A percentile compares a stretch with the other conserved stretches of the same genome.
Conservation (phyloP, 2,113 vertebrate genomes). For the Pagrus major region DNA sequence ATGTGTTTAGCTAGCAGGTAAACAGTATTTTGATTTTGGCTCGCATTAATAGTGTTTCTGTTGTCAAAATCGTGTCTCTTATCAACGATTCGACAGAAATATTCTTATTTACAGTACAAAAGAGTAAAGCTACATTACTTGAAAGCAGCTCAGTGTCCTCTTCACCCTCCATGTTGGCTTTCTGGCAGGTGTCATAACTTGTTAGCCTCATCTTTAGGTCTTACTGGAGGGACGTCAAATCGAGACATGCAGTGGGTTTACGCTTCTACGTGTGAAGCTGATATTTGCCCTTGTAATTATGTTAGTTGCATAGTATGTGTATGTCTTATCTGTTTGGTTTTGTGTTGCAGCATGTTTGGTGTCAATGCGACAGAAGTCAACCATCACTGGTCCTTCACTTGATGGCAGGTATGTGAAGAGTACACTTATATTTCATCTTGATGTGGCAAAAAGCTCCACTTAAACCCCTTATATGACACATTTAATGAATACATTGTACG, state of each 20-base stretch:
- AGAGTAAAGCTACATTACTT: neutral
- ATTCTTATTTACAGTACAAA: no score
- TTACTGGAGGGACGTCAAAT: neutral
- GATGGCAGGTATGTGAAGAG: slow-evolving; percentile 61
- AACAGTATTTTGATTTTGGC: neutral
- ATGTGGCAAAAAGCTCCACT: neutral
- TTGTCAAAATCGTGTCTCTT: neutral
- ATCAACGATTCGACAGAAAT: neutral
- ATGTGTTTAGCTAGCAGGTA: neutral
- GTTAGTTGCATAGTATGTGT: neutral
- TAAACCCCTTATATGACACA: neutral
- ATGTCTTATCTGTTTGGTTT: slow-evolving; percentile 11
- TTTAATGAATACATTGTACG: neutral
- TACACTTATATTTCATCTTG: neutral
- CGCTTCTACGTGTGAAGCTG: neutral
- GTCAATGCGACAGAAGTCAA: slow-evolving; percentile 63
- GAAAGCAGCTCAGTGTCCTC: neutral
- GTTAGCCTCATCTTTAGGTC: neutral
- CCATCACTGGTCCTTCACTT: slow-evolving; percentile 13
- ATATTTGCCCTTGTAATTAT: neutral
- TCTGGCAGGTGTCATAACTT: neutral
- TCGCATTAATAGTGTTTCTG: neutral
- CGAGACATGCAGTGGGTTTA: no score
- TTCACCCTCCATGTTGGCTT: neutral
- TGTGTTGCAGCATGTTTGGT: slow-evolving; percentile 57